These are phyloP conservation scores for Diorhabda elongata DNA, from an alignment of 1,140 invertebrate genomes.

Conservation along the genomic window DNA sequence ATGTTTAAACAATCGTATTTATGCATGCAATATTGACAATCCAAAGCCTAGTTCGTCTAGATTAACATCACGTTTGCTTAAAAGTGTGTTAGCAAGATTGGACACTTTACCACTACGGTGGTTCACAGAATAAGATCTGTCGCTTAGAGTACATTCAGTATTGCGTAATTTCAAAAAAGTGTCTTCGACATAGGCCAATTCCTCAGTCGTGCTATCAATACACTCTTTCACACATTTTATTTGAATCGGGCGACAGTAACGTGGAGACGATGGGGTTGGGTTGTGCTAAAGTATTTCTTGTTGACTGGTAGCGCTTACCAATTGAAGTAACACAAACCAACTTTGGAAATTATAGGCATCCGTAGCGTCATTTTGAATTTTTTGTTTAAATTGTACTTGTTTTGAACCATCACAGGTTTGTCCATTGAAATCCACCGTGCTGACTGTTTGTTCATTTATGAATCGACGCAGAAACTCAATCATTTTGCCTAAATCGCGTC, in stretches of 20 bases:
- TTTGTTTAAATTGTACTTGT: slow-evolving; percentile 39
- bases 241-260: slow-evolving; percentile 31
- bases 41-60: background rate
- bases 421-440: no score
- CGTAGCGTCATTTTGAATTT: slow-evolving; percentile 34
- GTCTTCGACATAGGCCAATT: background rate
- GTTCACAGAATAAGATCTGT: background rate
- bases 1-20: background rate
- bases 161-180: background rate
- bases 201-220: slow-evolving; percentile 11
- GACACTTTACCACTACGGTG: background rate
- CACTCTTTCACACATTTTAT: slow-evolving; percentile 39
- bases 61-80: background rate
- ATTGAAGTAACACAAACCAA: slow-evolving; percentile 37
- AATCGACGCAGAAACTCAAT: no score
- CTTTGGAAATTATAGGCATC: slow-evolving; percentile 39
- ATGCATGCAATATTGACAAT: background rate
- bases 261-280: slow-evolving; percentile 26
- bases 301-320: slow-evolving; percentile 32
- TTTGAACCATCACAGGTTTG: slow-evolving; percentile 36
- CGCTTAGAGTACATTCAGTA: background rate
- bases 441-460: no score
- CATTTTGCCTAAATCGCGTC: no score
- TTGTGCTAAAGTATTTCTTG: slow-evolving; percentile 31
- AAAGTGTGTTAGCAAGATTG: slow-evolving; percentile 43